Evolutionary conservation across 2,113 vertebrate genomes (phyloP).

Genomic region (Haplotaxodon microlepis): DNA sequence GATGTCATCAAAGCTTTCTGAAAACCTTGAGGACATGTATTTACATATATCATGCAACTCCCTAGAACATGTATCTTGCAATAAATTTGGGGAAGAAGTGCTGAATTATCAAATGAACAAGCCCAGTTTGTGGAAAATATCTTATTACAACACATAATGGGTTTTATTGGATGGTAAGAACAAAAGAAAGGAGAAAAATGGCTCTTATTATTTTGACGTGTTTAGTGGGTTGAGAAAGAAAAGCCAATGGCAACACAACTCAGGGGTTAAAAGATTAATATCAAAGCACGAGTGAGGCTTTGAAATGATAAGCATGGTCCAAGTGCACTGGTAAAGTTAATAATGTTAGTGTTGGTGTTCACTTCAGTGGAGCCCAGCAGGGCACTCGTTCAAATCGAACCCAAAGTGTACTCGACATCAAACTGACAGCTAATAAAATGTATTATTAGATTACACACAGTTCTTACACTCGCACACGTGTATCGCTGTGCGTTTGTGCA

Average conservation of each 20-base stretch:
- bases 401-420: background rate
- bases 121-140: background rate
- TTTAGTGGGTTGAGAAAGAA: background rate
- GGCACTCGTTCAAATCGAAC: background rate
- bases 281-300: background rate
- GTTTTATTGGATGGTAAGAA: background rate
- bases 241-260: background rate
- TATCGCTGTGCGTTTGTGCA: background rate
- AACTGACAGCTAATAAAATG: background rate
- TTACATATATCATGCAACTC: background rate
- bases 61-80: fast-evolving
- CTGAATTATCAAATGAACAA: background rate
- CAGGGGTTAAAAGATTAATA: background rate
- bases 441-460: background rate
- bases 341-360: background rate
- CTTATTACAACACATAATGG: fast-evolving
- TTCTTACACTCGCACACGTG: background rate
- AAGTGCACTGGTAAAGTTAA: background rate
- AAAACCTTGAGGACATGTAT: background rate
- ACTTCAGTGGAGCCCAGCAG: background rate
- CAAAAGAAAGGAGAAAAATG: background rate
- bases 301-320: background rate
- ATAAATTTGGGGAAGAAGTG: fast-evolving
- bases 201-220: background rate
- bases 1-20: background rate